phyloP scores from a whole-genome alignment of 2,113 vertebrate genomes.

The rabbit (Oryctolagus cuniculus) region mOryCun1.1 NC_091432.1:182400501-182401000 shows the following conservation, averaged over 20 bases:
- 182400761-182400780: not conserved
- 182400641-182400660: not conserved
- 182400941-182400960: not conserved
- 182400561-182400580: not conserved
- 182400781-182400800: too few species aligned
- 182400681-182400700: not conserved
- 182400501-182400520: too few species aligned
- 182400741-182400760: not conserved
- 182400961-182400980: not conserved
- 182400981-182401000: too few species aligned
- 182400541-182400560: too few species aligned
- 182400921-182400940: not conserved
- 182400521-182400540: not conserved
- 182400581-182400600: not conserved
- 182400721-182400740: not conserved
- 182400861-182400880: not conserved
- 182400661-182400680: not conserved
- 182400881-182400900: not conserved
- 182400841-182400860: not conserved
- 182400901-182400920: not conserved
- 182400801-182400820: too few species aligned
- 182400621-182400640: rapidly evolving
- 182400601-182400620: too few species aligned
- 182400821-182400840: not conserved
- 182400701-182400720: not conserved